These are phyloP conservation scores for Lepidotrigona ventralis DNA, from an alignment of 1,140 invertebrate genomes.

Conservation along the genomic window DNA sequence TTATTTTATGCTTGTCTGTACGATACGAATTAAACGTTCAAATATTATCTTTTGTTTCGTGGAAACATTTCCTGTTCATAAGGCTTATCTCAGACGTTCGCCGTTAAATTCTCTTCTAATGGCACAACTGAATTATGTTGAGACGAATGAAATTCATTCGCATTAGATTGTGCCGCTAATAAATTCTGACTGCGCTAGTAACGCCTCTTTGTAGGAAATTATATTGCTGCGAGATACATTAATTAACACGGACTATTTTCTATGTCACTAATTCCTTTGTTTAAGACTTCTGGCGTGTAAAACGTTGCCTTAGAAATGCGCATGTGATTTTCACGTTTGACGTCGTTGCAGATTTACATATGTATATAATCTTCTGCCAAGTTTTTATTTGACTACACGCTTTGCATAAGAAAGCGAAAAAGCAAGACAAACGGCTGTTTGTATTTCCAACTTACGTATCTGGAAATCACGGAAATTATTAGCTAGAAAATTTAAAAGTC, in stretches of 20 bases:
- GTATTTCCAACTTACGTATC: background rate
- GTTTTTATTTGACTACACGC: background rate
- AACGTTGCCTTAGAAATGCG: background rate
- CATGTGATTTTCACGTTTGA: background rate
- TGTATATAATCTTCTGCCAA: too few relatives aligned
- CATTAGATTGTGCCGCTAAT: constrained; percentile 7
- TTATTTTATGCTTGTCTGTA: too few relatives aligned
- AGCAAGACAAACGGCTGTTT: background rate
- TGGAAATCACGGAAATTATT: background rate
- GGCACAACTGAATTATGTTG: constrained; percentile 1
- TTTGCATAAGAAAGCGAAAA: background rate
- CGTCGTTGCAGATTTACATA: too few relatives aligned
- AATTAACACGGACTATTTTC: constrained; percentile 34
- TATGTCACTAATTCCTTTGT: background rate
- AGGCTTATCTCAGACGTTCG: background rate
- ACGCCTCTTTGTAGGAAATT: constrained; percentile 14
- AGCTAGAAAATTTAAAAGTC: background rate
- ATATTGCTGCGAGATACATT: constrained; percentile 23
- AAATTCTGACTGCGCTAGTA: background rate
- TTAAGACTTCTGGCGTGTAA: constrained; percentile 15
- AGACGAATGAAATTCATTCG: constrained; percentile 18
- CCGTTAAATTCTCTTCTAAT: background rate
- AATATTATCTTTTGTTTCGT: too few relatives aligned
- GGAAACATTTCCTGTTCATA: background rate
- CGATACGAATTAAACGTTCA: too few relatives aligned